Evolutionary conservation across 1,140 invertebrate genomes (phyloP).

Genomic region (Nylanderia fulva): DNA sequence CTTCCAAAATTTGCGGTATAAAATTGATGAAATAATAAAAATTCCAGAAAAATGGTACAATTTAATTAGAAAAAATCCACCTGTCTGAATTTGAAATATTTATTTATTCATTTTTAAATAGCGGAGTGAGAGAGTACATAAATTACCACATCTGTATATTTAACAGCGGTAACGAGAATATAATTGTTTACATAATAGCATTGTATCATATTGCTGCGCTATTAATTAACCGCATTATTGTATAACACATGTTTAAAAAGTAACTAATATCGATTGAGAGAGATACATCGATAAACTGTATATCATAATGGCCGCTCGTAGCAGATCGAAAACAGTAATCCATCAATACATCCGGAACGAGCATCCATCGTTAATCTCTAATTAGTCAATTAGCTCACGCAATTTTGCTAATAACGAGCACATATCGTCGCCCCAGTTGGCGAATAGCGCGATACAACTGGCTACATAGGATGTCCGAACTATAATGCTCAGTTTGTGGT

Average conservation of each 20-base stretch:
- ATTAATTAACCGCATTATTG: conserved; percentile 44
- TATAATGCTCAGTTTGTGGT: conserved; percentile 64
- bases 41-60: not conserved
- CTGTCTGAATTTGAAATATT: not conserved
- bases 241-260: conserved; percentile 29
- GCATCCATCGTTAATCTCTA: conserved; percentile 79
- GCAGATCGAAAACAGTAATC: conserved; percentile 77
- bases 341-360: conserved; percentile 75
- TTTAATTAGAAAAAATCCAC: not conserved
- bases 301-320: conserved; percentile 38
- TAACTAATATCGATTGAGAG: conserved; percentile 51
- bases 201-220: conserved; percentile 3
- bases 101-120: not conserved
- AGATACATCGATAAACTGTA: conserved; percentile 41
- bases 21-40: not conserved
- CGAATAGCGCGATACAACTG: conserved; percentile 70
- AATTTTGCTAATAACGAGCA: conserved; percentile 80
- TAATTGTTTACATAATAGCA: conserved; percentile 32
- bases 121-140: not conserved
- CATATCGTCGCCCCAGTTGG: conserved; percentile 56
- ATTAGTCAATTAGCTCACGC: conserved; percentile 83
- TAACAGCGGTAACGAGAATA: conserved; percentile 25
- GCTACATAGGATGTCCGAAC: conserved; percentile 59
- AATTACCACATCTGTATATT: conserved; percentile 11
- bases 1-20: not conserved